phyloP scores from a whole-genome alignment of 2,113 vertebrate genomes.

The Nothocercus nigrocapillus region DNA sequence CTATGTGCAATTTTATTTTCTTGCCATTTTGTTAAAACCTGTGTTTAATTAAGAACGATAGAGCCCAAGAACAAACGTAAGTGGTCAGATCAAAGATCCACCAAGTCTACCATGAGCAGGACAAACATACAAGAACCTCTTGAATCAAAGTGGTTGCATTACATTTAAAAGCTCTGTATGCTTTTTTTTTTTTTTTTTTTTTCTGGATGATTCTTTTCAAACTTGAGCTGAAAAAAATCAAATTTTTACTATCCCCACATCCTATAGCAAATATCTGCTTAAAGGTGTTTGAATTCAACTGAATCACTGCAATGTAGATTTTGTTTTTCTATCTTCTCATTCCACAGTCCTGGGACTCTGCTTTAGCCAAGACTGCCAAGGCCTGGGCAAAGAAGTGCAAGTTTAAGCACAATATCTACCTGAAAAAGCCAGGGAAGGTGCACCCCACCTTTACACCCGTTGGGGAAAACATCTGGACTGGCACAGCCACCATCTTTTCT shows the following conservation, averaged over 20 bases:
- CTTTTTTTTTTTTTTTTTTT: neutral
- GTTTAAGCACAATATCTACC: constrained; percentile 54
- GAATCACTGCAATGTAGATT: neutral
- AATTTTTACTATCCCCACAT: neutral
- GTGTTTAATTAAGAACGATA: neutral
- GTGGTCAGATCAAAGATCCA: neutral
- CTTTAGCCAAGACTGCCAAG: constrained; percentile 77
- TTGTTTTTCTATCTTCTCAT: neutral
- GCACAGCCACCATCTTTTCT: constrained; percentile 66
- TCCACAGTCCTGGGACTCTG: constrained; percentile 79
- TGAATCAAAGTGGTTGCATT: neutral
- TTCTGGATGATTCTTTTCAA: neutral
- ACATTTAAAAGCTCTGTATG: neutral
- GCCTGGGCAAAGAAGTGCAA: constrained; percentile 77
- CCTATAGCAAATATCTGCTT: neutral
- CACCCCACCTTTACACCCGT: constrained; percentile 68
- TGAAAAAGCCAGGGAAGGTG: constrained; percentile 33
- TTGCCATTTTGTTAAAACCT: neutral
- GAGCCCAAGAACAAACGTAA: neutral
- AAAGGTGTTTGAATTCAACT: neutral
- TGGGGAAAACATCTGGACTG: constrained; percentile 81
- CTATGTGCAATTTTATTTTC: neutral
- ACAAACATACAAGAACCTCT: neutral
- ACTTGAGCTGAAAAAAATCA: neutral
- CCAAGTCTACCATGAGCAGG: neutral